Conservation (phyloP, 2,113 vertebrate genomes). For the Pontoporia blainvillei region DNA sequence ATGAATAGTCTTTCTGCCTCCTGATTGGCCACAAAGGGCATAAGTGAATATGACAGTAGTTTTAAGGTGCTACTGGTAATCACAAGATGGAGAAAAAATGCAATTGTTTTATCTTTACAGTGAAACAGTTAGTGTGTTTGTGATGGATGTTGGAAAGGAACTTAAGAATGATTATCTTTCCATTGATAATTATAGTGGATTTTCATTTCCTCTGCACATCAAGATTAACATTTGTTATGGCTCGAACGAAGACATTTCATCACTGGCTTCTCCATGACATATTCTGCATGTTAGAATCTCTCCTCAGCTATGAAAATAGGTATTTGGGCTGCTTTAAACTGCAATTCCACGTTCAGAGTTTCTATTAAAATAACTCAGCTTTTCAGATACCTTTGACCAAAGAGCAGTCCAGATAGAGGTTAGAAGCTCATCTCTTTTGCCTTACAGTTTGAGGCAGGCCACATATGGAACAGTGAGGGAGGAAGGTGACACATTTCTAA, state of each 20-base stretch:
- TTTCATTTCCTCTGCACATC: background rate
- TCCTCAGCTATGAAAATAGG: background rate
- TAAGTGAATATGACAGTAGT: background rate
- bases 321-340: background rate
- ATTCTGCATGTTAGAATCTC: background rate
- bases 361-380: background rate
- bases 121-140: background rate
- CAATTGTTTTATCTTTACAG: background rate
- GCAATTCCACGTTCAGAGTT: background rate
- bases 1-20: background rate
- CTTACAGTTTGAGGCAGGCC: background rate
- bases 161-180: conserved; percentile 3
- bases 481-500: background rate
- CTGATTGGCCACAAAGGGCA: background rate
- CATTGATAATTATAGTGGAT: conserved; percentile 14
- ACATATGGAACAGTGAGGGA: background rate
- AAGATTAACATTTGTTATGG: background rate
- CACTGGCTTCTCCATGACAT: background rate
- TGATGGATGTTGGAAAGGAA: background rate
- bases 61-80: background rate
- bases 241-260: background rate
- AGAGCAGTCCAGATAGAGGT: background rate
- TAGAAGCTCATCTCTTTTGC: background rate
- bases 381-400: background rate
- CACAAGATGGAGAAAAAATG: background rate